phyloP scores from a whole-genome alignment of 1,140 invertebrate genomes.

The Zaprionus ghesquierei region DNA sequence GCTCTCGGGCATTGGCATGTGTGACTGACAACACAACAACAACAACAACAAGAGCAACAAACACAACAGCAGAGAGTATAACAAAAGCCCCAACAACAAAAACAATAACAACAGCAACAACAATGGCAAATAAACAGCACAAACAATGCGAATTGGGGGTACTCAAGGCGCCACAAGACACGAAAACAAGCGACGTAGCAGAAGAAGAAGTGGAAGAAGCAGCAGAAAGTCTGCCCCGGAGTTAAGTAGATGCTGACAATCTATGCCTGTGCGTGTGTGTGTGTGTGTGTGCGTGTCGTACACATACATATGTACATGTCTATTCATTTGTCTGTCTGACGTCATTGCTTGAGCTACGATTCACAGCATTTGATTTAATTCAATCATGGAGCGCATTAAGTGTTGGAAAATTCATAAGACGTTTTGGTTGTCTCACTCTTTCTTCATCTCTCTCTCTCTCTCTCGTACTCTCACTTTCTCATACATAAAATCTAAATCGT shows the following conservation, averaged over 20 bases:
- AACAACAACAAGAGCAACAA: slow-evolving; percentile 17
- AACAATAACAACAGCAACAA: slow-evolving; percentile 5
- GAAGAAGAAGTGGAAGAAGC: not conserved
- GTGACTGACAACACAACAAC: slow-evolving; percentile 52
- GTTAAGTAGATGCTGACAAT: not conserved
- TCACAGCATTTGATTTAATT: slow-evolving; percentile 7
- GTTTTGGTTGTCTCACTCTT: no score
- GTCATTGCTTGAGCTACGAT: slow-evolving; percentile 7
- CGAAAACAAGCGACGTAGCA: slow-evolving; percentile 24
- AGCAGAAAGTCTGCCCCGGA: slow-evolving; percentile 21
- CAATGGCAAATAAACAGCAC: slow-evolving; percentile 58
- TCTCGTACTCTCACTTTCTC: no score
- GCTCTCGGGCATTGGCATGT: slow-evolving; percentile 48
- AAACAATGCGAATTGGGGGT: slow-evolving; percentile 56
- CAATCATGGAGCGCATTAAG: slow-evolving; percentile 7
- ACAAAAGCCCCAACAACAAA: not conserved
- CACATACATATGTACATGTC: not conserved
- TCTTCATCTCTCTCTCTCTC: no score
- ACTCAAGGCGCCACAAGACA: slow-evolving; percentile 49
- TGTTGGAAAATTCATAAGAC: slow-evolving; percentile 9
- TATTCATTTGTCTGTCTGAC: not conserved
- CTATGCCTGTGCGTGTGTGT: not conserved
- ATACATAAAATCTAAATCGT: no score
- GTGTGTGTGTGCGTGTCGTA: not conserved
- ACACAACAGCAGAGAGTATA: not conserved